Evolutionary conservation across 2,797 vertebrate genomes (phyloP).

Genomic region (Falco berigora): DNA sequence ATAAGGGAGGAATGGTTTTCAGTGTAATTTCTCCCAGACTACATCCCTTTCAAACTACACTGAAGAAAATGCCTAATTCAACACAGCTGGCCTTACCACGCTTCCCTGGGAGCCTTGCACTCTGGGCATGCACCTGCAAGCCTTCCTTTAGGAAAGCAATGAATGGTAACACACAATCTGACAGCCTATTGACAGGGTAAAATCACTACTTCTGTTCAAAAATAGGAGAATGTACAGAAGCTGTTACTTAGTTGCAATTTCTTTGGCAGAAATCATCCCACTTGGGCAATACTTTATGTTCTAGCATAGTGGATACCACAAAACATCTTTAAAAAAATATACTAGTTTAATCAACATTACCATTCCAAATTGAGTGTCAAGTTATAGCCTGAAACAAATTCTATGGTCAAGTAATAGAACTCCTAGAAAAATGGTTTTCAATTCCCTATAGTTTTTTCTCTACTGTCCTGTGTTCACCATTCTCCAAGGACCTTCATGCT

Average conservation of each 20-base stretch:
- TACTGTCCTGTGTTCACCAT: background rate
- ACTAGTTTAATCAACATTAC: background rate
- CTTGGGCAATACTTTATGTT: background rate
- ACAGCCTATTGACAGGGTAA: background rate
- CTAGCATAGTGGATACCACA: background rate
- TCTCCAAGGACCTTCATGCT: background rate
- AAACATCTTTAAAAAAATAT: background rate
- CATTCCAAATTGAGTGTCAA: background rate
- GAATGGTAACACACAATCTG: background rate
- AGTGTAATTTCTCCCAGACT: background rate
- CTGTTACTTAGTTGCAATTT: background rate
- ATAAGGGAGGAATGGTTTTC: background rate
- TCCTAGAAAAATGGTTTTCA: background rate
- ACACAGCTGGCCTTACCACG: slow-evolving; percentile 18
- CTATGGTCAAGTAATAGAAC: background rate
- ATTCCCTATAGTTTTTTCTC: background rate
- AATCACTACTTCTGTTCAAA: slow-evolving; percentile 20
- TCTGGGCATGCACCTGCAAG: background rate
- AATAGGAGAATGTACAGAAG: background rate
- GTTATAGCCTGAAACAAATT: background rate
- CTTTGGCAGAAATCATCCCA: background rate
- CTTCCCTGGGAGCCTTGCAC: background rate
- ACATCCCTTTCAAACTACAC: background rate
- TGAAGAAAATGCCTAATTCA: slow-evolving; percentile 35
- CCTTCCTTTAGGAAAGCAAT: background rate